A percentile compares a stretch with the other conserved stretches of the same genome.
Conservation (phyloP, 2,797 vertebrate genomes). For the Decapterus maruadsi region DNA sequence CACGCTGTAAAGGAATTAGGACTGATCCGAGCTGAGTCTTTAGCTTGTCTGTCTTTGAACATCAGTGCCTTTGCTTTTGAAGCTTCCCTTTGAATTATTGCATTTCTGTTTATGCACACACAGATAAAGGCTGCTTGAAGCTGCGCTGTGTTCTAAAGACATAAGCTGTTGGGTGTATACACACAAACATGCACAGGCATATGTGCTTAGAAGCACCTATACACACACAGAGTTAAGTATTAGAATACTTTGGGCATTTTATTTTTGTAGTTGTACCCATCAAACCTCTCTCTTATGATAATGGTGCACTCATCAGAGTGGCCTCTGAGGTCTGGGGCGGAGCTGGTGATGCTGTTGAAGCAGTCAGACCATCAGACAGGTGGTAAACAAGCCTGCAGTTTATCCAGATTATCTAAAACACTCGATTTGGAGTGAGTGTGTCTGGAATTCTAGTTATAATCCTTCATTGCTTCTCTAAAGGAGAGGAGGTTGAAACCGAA, state of each 20-base stretch:
- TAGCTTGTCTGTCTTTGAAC: conserved; percentile 71
- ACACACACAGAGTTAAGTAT: background rate
- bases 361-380: background rate
- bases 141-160: conserved; percentile 29
- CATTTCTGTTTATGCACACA: conserved; percentile 42
- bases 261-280: background rate
- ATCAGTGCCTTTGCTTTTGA: conserved; percentile 52
- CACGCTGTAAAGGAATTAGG: conserved; percentile 50
- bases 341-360: background rate
- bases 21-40: conserved; percentile 62
- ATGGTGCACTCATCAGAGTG: background rate
- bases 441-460: background rate
- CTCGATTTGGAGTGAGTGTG: background rate
- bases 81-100: conserved; percentile 57
- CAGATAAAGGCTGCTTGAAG: conserved; percentile 38
- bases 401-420: background rate
- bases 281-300: background rate
- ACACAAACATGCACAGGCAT: background rate
- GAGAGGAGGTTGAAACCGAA: background rate
- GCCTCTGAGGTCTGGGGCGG: background rate
- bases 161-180: conserved; percentile 22
- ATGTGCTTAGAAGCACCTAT: background rate
- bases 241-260: background rate
- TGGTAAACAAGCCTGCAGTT: background rate
- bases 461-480: background rate